phyloP scores from a whole-genome alignment of 2,113 vertebrate species.

The Neodontobutis hainanensis region DNA sequence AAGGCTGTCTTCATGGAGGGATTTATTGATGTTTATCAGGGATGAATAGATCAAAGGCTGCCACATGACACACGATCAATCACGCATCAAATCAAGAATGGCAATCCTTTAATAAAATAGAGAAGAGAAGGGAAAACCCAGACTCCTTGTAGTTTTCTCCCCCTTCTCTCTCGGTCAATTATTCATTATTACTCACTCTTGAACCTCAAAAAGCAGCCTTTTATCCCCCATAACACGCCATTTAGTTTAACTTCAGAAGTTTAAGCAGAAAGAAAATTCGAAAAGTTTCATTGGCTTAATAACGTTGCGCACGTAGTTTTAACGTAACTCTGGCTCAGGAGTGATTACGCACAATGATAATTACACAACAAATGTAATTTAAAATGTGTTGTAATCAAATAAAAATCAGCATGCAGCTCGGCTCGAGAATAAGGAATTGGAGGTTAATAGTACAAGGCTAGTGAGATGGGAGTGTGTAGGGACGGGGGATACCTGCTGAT shows the following conservation, averaged over 20 bases:
- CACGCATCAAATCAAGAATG: constrained; percentile 84
- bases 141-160: constrained; percentile 62
- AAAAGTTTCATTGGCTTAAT: constrained; percentile 40
- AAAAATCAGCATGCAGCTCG: constrained; percentile 44
- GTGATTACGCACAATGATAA: constrained; percentile 17
- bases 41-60: constrained; percentile 83
- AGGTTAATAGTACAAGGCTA: constrained; percentile 49
- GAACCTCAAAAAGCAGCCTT: constrained; percentile 70
- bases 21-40: constrained; percentile 84
- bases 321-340: constrained; percentile 30
- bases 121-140: constrained; percentile 56
- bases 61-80: constrained; percentile 85
- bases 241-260: constrained; percentile 54
- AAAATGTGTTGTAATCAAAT: constrained; percentile 20
- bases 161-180: constrained; percentile 69
- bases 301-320: constrained; percentile 36
- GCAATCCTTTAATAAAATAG: constrained; percentile 82
- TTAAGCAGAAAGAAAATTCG: constrained; percentile 15
- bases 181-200: constrained; percentile 78
- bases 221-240: constrained; percentile 68
- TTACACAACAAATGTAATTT: constrained; percentile 19
- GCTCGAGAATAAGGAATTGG: neutral
- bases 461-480: constrained; percentile 30
- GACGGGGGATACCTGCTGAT: constrained; percentile 87
- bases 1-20: constrained; percentile 75